phyloP scores from a whole-genome alignment of 1,140 invertebrate species.

The Drosophila guanche region DNA sequence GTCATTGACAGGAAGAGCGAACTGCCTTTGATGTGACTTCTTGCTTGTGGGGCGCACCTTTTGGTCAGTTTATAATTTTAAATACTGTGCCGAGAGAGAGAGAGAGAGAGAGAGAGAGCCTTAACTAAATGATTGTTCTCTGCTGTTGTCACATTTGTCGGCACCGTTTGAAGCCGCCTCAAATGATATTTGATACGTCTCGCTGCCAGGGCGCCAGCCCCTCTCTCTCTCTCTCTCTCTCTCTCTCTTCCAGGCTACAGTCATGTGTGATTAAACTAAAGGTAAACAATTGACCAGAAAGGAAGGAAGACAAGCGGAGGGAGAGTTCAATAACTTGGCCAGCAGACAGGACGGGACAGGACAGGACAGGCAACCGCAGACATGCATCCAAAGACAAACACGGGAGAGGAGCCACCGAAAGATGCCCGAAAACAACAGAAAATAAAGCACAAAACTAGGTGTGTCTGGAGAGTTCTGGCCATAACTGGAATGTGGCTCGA shows the following conservation, averaged over 20 bases:
- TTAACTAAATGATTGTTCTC: conserved; percentile 32
- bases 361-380: conserved; percentile 14
- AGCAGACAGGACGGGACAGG: not conserved
- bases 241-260: conserved; percentile 27
- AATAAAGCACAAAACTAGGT: conserved; percentile 56
- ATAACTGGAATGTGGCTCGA: conserved; percentile 76
- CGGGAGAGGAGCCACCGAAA: conserved; percentile 12
- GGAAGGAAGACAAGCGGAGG: conserved; percentile 1
- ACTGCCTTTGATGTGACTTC: conserved; percentile 57
- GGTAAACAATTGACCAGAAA: conserved; percentile 60
- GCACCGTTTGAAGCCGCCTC: conserved; percentile 66
- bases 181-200: conserved; percentile 74
- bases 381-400: conserved; percentile 8
- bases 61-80: conserved; percentile 76
- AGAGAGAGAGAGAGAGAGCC: not conserved
- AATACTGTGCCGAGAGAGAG: conserved; percentile 49
- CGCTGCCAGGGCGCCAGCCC: conserved; percentile 9
- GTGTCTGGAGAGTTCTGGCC: conserved; percentile 71
- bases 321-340: conserved; percentile 55
- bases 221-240: not conserved
- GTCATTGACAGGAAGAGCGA: conserved; percentile 39
- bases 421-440: conserved; percentile 13
- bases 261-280: conserved; percentile 76
- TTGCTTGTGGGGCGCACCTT: not conserved
- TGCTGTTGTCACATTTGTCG: conserved; percentile 64